Evolutionary conservation across 2,888 invertebrate genomes (phyloP), one percentile per base, ranked within the genome.

Genomic region (Drosophila melanocephala): DNA sequence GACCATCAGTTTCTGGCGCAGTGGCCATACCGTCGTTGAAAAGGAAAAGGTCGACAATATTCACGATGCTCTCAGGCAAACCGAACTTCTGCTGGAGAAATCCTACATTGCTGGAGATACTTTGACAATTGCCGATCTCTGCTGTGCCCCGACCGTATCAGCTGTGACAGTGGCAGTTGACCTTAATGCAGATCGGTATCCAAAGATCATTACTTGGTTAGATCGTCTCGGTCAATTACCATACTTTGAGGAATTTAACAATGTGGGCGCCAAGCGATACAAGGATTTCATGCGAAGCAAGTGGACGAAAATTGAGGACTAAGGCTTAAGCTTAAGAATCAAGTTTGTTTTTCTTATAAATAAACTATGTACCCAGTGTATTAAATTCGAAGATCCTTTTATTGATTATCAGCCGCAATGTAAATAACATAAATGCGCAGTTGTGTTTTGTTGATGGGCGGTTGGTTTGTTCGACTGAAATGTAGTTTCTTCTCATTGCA

Each of bases 121-220:
- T 5, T 10, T 92, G 19, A 90, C 91, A 9, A 80, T 92, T 64
- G 92, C 90, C 1, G 92, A 92, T 67, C 82, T 92, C 33, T 86
- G 83, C 61, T 75, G 80, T 55, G 77, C 75, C 0, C 62, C 83
- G 1, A 81, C 84, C 0, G 63, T 87, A 22, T 60, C 87, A 9
- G 77, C 83, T 0, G 3, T 83, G 1, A 58, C 68, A 5, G 58
- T 72, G 6, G 52, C 89, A 6, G 55, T 81, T 2, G 85, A 86
- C 1, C 61, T 91, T 51, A 79, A 85, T 44, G 56, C 79, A 6
- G 30, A 63, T 1, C 83, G 78, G 26, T 86, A 79, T 67, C 87
- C 90, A 1, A 91, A 87, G 47, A 35, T 90, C 6, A 53, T 42
- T 0, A 83, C 82, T n/a, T 92, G 91, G 90, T 44, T 91, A 2